Base-by-base conservation (phyloP, 2,113 vertebrate genomes). In the Trematomus loennbergii region DNA sequence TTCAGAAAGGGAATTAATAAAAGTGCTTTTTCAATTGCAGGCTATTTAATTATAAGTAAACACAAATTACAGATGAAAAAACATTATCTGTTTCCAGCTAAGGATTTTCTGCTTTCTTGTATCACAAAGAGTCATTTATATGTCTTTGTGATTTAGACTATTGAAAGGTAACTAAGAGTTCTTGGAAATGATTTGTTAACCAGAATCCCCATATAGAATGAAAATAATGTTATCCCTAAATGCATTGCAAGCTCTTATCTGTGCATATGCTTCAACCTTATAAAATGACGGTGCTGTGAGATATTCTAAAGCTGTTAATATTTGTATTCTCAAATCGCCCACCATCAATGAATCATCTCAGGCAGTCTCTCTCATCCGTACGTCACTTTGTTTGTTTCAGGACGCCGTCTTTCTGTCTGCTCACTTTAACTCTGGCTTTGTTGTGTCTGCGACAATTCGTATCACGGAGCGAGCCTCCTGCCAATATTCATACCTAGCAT, bases 401-500 rank as follows among this genome's bases (percentile, higher is more conserved):
- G 45, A 18, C 61, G 43, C 36, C 72, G 52, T 67, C 36, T 40
- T 25, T 46, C 75, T 72, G 79, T 67, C 79, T 58, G 53, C 59
- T 84, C 52, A 15, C 54, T 67, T 65, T 58, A 48, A 74, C 75
- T 25, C 29, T 9, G n/a, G 63, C 75, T 78, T 83, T 82, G 72
- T 72, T 82, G 82, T 68, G 68, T 78, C 79, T 85, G 74, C 25
- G 43, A 50, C 79, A n/a, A 75, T 58, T 83, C 61, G 12, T 45
- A 83, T 84, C 52, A 29, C 17, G 25, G 9, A 29, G 12, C 68
- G 1, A 75, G 61, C 79, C 80, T 63, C 77, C 59, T 77, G 79
- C 79, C 89, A 79, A 49, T 72, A 80, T 53, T 86, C 64, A 8
- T 81, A 84, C 73, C 83, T 79, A 29, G 58, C 76, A 55, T 50